Percentiles rank a stretch among this genome's conserved stretches.
These are phyloP conservation scores for Rhyacichthys aspro DNA, from an alignment of 2,797 vertebrate species.

Conservation along the genomic window DNA sequence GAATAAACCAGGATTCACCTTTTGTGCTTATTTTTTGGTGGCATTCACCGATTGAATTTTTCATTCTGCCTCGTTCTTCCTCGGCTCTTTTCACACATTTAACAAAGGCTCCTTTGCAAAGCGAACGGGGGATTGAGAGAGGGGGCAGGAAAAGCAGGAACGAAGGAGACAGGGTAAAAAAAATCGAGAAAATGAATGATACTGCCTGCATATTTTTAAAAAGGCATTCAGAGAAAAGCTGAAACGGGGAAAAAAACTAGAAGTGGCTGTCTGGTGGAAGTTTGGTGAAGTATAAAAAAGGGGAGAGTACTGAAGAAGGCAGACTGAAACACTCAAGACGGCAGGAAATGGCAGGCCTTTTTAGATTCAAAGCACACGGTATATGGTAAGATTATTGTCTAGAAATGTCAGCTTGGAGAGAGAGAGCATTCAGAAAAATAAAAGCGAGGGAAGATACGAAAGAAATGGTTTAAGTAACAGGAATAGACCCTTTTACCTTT, in stretches of 20 bases:
- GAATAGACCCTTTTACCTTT: not conserved
- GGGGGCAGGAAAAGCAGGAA: conserved; percentile 14
- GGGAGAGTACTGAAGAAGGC: conserved; percentile 18
- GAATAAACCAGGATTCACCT: conserved; percentile 45
- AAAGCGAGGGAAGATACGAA: not conserved
- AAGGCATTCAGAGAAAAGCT: conserved; percentile 17
- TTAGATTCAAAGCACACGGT: conserved; percentile 69
- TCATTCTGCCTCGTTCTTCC: conserved; percentile 50
- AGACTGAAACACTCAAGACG: conserved; percentile 30
- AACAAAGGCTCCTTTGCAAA: conserved; percentile 56
- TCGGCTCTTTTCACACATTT: conserved; percentile 53
- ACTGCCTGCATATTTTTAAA: conserved; percentile 12
- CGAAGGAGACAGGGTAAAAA: conserved; percentile 27
- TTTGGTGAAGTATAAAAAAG: conserved; percentile 14
- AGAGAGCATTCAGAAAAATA: conserved; percentile 37
- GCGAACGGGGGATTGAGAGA: conserved; percentile 14
- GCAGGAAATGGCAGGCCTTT: conserved; percentile 51
- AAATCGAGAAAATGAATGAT: conserved; percentile 37
- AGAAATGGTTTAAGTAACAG: conserved; percentile 10
- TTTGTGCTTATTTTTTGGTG: conserved; percentile 57
- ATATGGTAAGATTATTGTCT: conserved; percentile 74
- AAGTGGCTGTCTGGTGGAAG: conserved; percentile 27
- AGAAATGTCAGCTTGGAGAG: conserved; percentile 68
- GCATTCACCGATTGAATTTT: conserved; percentile 59
- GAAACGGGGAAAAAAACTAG: conserved; percentile 8